Base-by-base conservation (phyloP, 2,113 vertebrate genomes). In the Apaloderma vittatum region DNA sequence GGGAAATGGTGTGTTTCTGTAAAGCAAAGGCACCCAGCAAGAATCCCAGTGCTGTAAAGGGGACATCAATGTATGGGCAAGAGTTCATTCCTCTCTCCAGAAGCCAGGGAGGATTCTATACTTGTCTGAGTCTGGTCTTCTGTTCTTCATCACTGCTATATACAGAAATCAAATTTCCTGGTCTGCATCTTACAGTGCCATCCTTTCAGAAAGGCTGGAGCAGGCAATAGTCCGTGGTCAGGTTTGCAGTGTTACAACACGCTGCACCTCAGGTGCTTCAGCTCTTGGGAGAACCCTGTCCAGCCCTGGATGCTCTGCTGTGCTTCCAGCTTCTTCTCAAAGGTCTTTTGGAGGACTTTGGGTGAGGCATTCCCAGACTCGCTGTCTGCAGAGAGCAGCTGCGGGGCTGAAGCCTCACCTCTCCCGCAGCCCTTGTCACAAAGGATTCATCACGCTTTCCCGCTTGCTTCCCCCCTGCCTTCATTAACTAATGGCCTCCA, bases 401-500 rank as follows among this genome's bases (percentile, higher is more conserved):
- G 9, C 5, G 1, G 80, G 66, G 70, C 71, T 30, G 57, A 21
- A 37, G 10, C 19, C 48, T 51, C 11, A 0, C 34, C 66, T 32
- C 26, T 52, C 16, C 11, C 30, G 1, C 10, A 30, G 86, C 61
- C 4, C 30, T 22, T 21, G 15, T 45, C 27, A 0, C 48, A 62
- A 43, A 18, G 48, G 15, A 24, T 37, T 37, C 45, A 26, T 65
- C 32, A 20, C 3, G 12, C 61, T 68, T 15, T 7, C 19, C 79
- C 29, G 36, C n/a, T 23, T 2, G 29, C 26, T 72, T 51, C 55
- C n/a, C 27, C 26, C 29, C 15, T 0, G 3, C 26, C 40, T 63
- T 12, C 21, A 4, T 17, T 15, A 14, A 4, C 32, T 5, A 0
- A 4, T 13, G 30, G 30, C 48, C 62, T 62, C 18, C 0, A 15